Base-by-base conservation (phyloP, 2,888 invertebrate genomes). In the Zeuzera pyrina region DNA sequence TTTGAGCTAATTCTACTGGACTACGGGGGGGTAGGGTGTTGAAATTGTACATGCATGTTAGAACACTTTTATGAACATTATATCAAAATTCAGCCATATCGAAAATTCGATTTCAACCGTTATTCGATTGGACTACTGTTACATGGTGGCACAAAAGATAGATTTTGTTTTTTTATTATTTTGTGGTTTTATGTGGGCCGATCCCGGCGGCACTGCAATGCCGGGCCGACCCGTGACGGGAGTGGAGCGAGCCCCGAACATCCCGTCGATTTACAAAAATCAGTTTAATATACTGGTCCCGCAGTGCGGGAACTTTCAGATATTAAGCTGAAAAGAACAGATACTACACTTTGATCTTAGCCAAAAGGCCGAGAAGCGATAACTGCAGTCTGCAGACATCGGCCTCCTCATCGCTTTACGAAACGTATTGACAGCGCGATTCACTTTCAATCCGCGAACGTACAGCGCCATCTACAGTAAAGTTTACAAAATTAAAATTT, bases 221-320 rank as follows among this genome's bases (percentile, higher is more conserved):
- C 37, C 37, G 34, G 37, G 37, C 37, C 37, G 37, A 34, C 34
- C 37, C 37, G 37, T 31, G 37, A 29, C 31, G 31, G 37, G 31
- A 37, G 37, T 34, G 37, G 37, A 37, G 37, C 37, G 29, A 37
- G 34, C 37, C 34, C 37, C 34, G 31, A 31, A 31, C 31, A 31
- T 34, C 34, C 34, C 25, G 15, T 29, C 34, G 24, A 14, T 15
- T 23, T 37, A 29, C 37, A 34, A 34, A 34, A 37, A 37, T 35
- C 37, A 37, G 34, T 32, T 34, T 38, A 38, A 38, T 38, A 38
- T 38, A 38, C 38, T 38, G 38, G 35, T 38, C 38, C 38, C 38
- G 32, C 34, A 27, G 27, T 38, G 38, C 32, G 38, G 38, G 38
- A 38, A 38, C 34, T 36, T 37, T 35, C 33, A 29, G 36, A 35